These are phyloP conservation scores for Lissonota sp. DNA, from an alignment of 2,888 invertebrate species.

Conservation along the genomic window DNA sequence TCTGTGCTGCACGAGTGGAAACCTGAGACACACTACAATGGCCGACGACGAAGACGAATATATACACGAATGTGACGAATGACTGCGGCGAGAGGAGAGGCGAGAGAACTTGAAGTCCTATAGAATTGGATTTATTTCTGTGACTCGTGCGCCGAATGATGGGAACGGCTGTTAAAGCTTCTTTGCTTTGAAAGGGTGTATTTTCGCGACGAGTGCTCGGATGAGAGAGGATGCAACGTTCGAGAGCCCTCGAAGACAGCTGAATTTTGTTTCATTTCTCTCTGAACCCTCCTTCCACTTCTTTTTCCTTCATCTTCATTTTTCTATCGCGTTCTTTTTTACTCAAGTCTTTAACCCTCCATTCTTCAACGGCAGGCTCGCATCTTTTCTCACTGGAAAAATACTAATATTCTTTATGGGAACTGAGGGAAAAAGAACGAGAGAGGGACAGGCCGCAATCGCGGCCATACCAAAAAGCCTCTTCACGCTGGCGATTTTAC, in stretches of 20 bases:
- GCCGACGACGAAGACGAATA: slow-evolving; percentile 10
- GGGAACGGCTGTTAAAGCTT: slow-evolving; percentile 26
- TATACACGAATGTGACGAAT: neutral
- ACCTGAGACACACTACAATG: slow-evolving; percentile 28
- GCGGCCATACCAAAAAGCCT: slow-evolving; percentile 18
- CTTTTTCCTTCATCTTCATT: slow-evolving; percentile 12
- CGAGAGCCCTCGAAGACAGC: slow-evolving; percentile 23
- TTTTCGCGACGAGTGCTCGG: slow-evolving; percentile 7
- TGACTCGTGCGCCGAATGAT: neutral
- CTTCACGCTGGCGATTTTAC: slow-evolving; percentile 53
- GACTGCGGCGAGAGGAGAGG: slow-evolving; percentile 9
- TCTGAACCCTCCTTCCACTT: slow-evolving; percentile 22
- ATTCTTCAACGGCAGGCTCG: neutral
- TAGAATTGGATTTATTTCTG: slow-evolving; percentile 34
- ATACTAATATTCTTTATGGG: slow-evolving; percentile 72
- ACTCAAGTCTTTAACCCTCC: slow-evolving; percentile 32
- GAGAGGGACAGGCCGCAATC: neutral
- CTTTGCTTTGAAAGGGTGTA: slow-evolving; percentile 25
- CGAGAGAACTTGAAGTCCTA: slow-evolving; percentile 18
- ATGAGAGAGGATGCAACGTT: slow-evolving; percentile 17
- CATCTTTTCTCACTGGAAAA: slow-evolving; percentile 59
- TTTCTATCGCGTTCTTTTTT: neutral
- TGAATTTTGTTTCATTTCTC: neutral
- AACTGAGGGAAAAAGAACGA: slow-evolving; percentile 1
- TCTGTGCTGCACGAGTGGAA: slow-evolving; percentile 19